A percentile compares a stretch with the other conserved stretches of the same genome.
These are phyloP conservation scores for Pangasius krempfi DNA, from an alignment of 2,797 vertebrate genomes.

Conservation along the genomic window DNA sequence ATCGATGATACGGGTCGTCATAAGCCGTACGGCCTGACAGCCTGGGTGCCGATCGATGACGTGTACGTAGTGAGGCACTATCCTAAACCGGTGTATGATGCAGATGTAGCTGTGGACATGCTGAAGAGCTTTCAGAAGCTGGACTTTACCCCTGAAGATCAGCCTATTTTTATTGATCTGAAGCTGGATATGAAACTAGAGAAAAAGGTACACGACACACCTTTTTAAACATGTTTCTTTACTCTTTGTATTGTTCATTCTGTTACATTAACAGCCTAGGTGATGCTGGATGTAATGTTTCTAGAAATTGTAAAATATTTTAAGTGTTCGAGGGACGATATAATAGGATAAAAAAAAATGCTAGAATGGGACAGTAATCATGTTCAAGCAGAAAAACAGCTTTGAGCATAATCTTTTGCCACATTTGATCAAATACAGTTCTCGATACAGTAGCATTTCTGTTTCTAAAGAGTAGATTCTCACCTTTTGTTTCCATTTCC, in stretches of 20 bases:
- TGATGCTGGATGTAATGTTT: not conserved
- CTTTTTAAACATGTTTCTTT: not conserved
- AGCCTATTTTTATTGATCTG: slow-evolving; percentile 81
- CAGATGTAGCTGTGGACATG: slow-evolving; percentile 76
- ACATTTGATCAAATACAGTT: not conserved
- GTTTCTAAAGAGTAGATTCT: not conserved
- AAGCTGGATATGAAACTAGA: slow-evolving; percentile 86
- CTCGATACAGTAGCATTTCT: not conserved
- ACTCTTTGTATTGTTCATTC: not conserved
- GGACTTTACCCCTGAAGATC: slow-evolving; percentile 82
- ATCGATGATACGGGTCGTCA: slow-evolving; percentile 70
- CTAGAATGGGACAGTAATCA: not conserved
- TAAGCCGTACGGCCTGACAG: slow-evolving; percentile 71
- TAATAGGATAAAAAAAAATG: not conserved
- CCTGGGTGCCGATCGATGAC: slow-evolving; percentile 82
- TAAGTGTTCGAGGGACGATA: too few relatives aligned
- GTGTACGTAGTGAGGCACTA: slow-evolving; percentile 84
- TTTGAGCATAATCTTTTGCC: not conserved
- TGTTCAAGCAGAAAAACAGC: not conserved
- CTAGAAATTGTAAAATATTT: not conserved
- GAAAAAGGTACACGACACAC: slow-evolving; percentile 83
- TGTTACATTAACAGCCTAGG: not conserved
- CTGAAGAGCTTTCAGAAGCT: slow-evolving; percentile 85
- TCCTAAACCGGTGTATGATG: slow-evolving; percentile 67
- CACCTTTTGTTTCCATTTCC: not conserved